Conservation (phyloP, 2,797 vertebrate species). For the Sternotherus odoratus region DNA sequence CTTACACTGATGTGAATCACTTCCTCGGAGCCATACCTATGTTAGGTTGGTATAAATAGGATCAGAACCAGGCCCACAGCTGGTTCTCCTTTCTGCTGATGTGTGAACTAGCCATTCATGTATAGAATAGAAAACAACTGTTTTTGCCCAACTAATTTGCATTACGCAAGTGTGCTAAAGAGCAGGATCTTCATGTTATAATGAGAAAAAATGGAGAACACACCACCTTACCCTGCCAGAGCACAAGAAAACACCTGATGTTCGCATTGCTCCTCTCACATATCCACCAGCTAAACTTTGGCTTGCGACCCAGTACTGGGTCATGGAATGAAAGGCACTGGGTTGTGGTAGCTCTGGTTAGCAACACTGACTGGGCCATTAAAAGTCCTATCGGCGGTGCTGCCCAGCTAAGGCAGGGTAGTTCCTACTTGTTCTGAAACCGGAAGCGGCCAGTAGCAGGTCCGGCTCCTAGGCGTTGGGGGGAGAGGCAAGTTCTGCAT, state of each 20-base stretch:
- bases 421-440: too few species aligned
- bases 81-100: background rate
- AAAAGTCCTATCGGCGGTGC: too few species aligned
- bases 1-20: background rate
- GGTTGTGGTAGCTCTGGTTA: too few species aligned
- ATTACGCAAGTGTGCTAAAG: background rate
- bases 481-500: too few species aligned
- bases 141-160: background rate
- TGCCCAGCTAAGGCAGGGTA: too few species aligned
- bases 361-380: too few species aligned
- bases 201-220: background rate
- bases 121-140: background rate
- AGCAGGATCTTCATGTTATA: background rate
- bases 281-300: background rate
- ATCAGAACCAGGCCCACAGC: background rate
- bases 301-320: too few species aligned
- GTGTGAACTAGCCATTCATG: background rate
- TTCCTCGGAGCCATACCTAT: background rate
- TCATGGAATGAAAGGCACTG: too few species aligned
- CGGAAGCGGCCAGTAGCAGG: too few species aligned
- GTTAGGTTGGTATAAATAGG: background rate
- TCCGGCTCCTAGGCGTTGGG: too few species aligned
- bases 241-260: background rate
- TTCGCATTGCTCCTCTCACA: background rate
- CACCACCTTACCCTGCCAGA: background rate